Evolutionary conservation across 2,888 invertebrate genomes (phyloP), one percentile per base, ranked within the genome.

Genomic region (Andrena haemorrhoa): DNA sequence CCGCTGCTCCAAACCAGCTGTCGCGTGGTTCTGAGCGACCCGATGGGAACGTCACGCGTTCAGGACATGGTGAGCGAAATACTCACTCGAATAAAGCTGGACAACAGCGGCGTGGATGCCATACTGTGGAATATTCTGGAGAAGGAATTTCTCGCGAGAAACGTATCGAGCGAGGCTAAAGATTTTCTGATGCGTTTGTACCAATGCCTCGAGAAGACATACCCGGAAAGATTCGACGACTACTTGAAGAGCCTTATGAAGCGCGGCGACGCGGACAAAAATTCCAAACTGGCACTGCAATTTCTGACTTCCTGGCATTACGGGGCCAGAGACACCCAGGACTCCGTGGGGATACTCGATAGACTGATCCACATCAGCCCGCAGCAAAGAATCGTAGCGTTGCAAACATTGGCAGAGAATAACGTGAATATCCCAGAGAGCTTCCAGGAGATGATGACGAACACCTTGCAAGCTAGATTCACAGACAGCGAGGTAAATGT

Each of bases 211-310:
- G 97, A 98, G 93, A 94, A 93, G 4, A 96, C 96, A 86, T 97
- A 97, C 92, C 97, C 98, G 0, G 94, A 94, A 0, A 95, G 95
- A 12, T 97, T 97, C 91, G 97, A 97, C 89, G 94, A 94, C 65
- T 95, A 96, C 60, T 94, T 97, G 0, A 96, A 96, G 88, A 94
- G 94, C 20, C 94, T 96, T 31, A 95, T 96, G 92, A 87, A 89
- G 65, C 81, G 71, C 0, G 80, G 86, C 33, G 89, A 90, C 2
- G 83, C 35, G 1, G 84, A 90, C 12, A 10, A 69, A 0, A 82
- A 87, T 5, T 88, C 90, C 0, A 90, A 89, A 33, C 64, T 78
- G 8, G 86, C 89, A 0, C 78, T 94, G 16, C 86, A 89, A 41
- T 93, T 93, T 33, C 73, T 94, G 1, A 92, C 92, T 60, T 90